phyloP scores from a whole-genome alignment of 2,797 vertebrate species.

The Tadarida brasiliensis region DNA sequence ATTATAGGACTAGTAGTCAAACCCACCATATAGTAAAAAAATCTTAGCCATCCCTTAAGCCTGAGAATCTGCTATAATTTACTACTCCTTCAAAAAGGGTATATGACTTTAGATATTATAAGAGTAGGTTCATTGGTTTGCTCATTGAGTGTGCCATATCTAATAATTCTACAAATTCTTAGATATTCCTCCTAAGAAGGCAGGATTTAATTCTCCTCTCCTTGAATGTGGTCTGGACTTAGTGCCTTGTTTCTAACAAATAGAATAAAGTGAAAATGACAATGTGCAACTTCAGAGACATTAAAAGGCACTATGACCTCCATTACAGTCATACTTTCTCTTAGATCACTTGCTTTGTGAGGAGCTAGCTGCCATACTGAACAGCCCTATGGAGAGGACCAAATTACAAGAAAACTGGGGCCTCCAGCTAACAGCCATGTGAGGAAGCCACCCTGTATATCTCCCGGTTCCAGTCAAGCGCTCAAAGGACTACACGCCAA shows the following conservation, averaged over 20 bases:
- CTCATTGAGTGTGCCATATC: background rate
- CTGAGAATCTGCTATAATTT: conserved; percentile 28
- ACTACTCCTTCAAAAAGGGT: background rate
- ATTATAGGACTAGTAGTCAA: background rate
- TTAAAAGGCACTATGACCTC: conserved; percentile 11
- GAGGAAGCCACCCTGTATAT: background rate
- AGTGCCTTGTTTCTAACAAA: conserved; percentile 17
- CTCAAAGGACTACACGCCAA: background rate
- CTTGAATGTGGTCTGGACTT: background rate
- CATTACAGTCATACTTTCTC: background rate
- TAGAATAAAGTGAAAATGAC: conserved; percentile 25
- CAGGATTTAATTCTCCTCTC: background rate
- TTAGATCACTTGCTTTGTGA: background rate
- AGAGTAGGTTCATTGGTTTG: conserved; percentile 30
- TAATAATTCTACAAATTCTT: conserved; percentile 1
- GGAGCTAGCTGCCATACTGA: background rate
- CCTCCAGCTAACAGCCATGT: background rate
- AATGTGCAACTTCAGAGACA: background rate
- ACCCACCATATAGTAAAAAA: background rate
- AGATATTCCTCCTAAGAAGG: background rate
- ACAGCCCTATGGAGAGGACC: background rate
- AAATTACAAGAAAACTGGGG: background rate
- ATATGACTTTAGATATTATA: conserved; percentile 20
- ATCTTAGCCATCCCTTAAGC: background rate
- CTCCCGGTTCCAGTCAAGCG: background rate